These are phyloP conservation scores for Fissipunctia ypsillon DNA, from an alignment of 2,888 invertebrate species.

Conservation along the genomic window DNA sequence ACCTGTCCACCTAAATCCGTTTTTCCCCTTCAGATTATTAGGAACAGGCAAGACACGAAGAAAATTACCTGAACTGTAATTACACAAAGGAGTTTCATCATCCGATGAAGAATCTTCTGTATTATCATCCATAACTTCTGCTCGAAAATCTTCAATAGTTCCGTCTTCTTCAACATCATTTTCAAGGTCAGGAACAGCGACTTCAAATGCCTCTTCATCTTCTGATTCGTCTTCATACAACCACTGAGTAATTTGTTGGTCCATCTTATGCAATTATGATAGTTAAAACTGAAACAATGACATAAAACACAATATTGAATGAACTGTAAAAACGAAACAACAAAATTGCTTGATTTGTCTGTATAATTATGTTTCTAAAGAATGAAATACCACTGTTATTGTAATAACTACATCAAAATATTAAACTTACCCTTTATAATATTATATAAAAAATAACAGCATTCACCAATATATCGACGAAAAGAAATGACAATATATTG, in stretches of 20 bases:
- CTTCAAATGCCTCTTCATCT: slow-evolving; percentile 31
- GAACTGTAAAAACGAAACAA: slow-evolving; percentile 17
- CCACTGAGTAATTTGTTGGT: slow-evolving; percentile 8
- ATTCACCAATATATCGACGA: slow-evolving; percentile 19
- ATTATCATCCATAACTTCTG: neutral
- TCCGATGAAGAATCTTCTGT: slow-evolving; percentile 27
- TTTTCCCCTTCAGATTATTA: slow-evolving; percentile 39
- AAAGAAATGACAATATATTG: slow-evolving; percentile 22
- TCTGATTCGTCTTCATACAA: slow-evolving; percentile 23
- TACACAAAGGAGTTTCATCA: slow-evolving; percentile 30
- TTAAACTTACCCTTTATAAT: slow-evolving; percentile 27
- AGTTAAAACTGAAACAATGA: slow-evolving; percentile 32
- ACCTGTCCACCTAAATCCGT: slow-evolving; percentile 37
- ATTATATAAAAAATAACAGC: slow-evolving; percentile 14
- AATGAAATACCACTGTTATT: slow-evolving; percentile 11
- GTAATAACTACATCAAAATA: slow-evolving; percentile 7
- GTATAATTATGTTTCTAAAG: neutral
- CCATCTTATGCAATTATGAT: slow-evolving; percentile 8
- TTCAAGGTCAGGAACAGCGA: slow-evolving; percentile 33
- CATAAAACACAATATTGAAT: slow-evolving; percentile 34
- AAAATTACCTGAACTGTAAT: slow-evolving; percentile 41
- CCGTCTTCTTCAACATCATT: slow-evolving; percentile 41
- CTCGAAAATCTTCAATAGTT: slow-evolving; percentile 24
- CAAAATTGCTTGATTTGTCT: slow-evolving; percentile 7
- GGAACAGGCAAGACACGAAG: slow-evolving; percentile 36